Conservation (phyloP, 2,797 vertebrate species). For the Poeciliopsis gracilis region DNA sequence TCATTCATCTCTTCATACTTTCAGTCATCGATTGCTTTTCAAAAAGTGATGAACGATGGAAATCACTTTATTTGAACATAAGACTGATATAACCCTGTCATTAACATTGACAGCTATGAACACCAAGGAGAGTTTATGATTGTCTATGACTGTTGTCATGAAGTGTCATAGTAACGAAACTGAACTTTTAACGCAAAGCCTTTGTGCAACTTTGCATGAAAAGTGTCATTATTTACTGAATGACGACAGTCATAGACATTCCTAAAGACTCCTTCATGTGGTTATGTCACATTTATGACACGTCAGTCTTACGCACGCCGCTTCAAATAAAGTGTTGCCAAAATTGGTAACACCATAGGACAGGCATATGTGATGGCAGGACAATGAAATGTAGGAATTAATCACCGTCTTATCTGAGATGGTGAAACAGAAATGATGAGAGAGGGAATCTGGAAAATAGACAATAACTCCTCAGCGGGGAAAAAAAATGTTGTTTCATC, state of each 20-base stretch:
- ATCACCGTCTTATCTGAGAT: constrained; percentile 27
- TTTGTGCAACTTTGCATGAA: too few species aligned
- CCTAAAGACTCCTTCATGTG: too few species aligned
- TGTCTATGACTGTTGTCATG: too few species aligned
- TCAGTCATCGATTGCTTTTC: constrained; percentile 10
- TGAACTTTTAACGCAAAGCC: too few species aligned
- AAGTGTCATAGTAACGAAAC: too few species aligned
- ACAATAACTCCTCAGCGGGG: constrained; percentile 20
- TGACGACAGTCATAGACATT: too few species aligned
- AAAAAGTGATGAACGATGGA: not conserved
- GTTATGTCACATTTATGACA: too few species aligned
- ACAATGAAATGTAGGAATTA: constrained; percentile 23
- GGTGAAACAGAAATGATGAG: constrained; percentile 6
- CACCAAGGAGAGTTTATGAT: too few species aligned
- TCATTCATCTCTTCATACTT: not conserved
- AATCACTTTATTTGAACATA: not conserved
- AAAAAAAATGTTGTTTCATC: constrained; percentile 14
- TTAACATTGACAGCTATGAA: too few species aligned
- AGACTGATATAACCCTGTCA: too few species aligned
- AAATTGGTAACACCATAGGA: constrained; percentile 5
- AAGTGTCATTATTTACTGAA: too few species aligned
- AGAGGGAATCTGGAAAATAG: constrained; percentile 19
- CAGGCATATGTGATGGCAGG: not conserved
- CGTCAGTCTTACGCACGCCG: too few species aligned
- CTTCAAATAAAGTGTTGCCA: not conserved